These are phyloP conservation scores for Proisotoma minuta DNA, from an alignment of 2,888 invertebrate genomes.

Conservation along the genomic window DNA sequence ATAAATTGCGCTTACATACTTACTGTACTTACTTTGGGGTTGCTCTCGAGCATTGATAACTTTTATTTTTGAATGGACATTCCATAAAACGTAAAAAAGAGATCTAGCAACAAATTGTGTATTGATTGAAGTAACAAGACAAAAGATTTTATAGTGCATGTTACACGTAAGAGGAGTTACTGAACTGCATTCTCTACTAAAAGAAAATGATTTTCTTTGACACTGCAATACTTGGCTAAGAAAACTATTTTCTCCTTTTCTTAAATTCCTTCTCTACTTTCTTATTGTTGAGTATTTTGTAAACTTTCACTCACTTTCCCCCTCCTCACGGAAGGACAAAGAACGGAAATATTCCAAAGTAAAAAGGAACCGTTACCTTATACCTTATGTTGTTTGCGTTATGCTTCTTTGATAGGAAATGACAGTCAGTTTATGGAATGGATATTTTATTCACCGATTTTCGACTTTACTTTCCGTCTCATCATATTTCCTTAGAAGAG, in stretches of 20 bases:
- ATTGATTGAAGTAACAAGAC: no score
- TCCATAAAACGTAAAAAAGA: no score
- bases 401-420: background rate
- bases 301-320: background rate
- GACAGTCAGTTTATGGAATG: background rate
- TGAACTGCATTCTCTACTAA: no score
- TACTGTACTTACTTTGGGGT: no score
- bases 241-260: no score
- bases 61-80: no score
- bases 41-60: background rate
- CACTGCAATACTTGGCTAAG: no score
- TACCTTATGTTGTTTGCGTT: background rate
- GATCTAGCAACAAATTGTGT: no score
- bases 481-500: background rate
- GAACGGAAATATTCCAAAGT: background rate
- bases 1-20: background rate
- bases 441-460: background rate
- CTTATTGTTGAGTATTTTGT: background rate
- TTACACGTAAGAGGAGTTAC: no score
- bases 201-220: no score
- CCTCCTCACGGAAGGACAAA: background rate
- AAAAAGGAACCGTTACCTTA: background rate
- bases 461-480: background rate
- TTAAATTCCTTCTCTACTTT: no score
- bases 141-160: no score